Base-by-base conservation (phyloP, 2,113 vertebrate genomes). In the human (Homo sapiens) region DNA sequence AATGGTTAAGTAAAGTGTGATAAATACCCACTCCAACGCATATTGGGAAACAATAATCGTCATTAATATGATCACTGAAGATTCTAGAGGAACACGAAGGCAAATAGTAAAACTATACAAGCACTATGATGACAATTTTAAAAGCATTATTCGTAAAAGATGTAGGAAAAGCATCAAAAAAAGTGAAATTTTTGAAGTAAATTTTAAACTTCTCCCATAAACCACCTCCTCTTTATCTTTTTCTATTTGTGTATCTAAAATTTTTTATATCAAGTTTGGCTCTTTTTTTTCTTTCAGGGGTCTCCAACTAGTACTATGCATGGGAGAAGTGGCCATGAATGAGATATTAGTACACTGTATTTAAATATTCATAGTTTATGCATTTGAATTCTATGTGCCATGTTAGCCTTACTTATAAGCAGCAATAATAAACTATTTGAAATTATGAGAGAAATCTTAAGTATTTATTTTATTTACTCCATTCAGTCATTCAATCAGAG, bases 391-490 rank as follows among this genome's bases (percentile, higher is more conserved):
- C 8, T 86, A 94, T 3, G 61, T 89, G 38, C 13, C 48, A 89
- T 45, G 25, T 55, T 76, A 43, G 13, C 25, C 59, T 96, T 76
- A 72, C 43, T 86, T 59, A 59, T 25, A 32, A 90, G 48, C 1
- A 96, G 75, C 27, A 95, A 27, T 80, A 90, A 78, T 61, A 91
- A 96, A n/a, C 8, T 73, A 80, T 57, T 76, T 64, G 25, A 72
- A 89, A 89, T 75, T 89, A 78, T 55, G 11, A 96, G 27, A 76
- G 17, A 95, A 97, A 76, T 84, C 16, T 83, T 50, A 86, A 83
- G 11, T 75, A 80, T 83, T n/a, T 87, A 40, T 86, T 79, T 90
- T 50, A 52, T 66, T 87, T 88, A 86, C 80, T 80, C 35, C 66
- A 70, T 52, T 68, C 40, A 87, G 50, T 92, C 50, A 89, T 52